A percentile compares a stretch with the other conserved stretches of the same genome.
phyloP scores from a whole-genome alignment of 2,888 invertebrate species.

The Metalampra italica region DNA sequence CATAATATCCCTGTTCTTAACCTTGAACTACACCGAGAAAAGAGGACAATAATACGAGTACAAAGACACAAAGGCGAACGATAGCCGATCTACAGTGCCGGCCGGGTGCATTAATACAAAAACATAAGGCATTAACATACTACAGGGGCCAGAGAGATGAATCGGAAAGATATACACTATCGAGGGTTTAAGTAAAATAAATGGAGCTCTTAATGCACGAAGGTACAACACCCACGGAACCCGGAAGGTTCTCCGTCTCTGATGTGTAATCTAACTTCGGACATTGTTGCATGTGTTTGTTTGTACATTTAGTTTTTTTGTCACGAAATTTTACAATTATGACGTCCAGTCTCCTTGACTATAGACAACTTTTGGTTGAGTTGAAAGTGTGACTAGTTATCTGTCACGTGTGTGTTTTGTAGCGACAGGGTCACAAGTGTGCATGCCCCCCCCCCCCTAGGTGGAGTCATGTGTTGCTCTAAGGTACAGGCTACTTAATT shows the following conservation, averaged over 20 bases:
- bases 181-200: slow-evolving; percentile 53
- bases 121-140: slow-evolving; percentile 58
- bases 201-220: slow-evolving; percentile 49
- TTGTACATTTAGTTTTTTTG: neutral
- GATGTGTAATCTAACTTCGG: slow-evolving; percentile 26
- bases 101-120: slow-evolving; percentile 48
- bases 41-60: slow-evolving; percentile 25
- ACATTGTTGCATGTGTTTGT: slow-evolving; percentile 5
- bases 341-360: too few relatives aligned
- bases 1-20: slow-evolving; percentile 14
- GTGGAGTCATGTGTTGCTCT: too few relatives aligned
- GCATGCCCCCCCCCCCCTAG: too few relatives aligned
- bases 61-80: slow-evolving; percentile 41
- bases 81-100: slow-evolving; percentile 44
- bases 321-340: neutral
- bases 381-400: too few relatives aligned
- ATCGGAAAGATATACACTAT: slow-evolving; percentile 50
- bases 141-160: slow-evolving; percentile 47
- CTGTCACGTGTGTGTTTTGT: too few relatives aligned
- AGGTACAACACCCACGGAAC: slow-evolving; percentile 34
- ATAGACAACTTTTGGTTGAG: too few relatives aligned
- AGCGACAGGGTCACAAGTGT: too few relatives aligned
- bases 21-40: slow-evolving; percentile 36
- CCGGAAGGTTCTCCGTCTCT: slow-evolving; percentile 31
- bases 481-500: too few relatives aligned